These are phyloP conservation scores for Rhineura floridana DNA, from an alignment of 2,113 vertebrate genomes.

Conservation along the genomic window DNA sequence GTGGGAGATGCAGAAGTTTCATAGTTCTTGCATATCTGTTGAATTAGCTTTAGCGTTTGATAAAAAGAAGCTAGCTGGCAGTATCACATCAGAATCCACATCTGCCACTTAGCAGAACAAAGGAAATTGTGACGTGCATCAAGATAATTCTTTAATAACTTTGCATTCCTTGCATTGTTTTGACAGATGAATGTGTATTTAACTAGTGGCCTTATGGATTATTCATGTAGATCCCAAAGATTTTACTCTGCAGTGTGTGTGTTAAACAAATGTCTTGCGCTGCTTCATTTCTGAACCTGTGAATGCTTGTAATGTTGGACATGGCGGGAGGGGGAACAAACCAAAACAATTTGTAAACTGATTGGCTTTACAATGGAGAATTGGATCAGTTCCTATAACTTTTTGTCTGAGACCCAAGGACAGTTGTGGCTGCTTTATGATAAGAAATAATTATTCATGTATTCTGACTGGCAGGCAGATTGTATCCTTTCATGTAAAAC, in stretches of 20 bases:
- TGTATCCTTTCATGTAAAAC: constrained; percentile 68
- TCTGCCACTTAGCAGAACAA: neutral
- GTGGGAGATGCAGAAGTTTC: neutral
- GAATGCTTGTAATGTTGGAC: constrained; percentile 31
- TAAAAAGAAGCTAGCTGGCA: neutral
- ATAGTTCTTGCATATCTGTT: too few relatives aligned
- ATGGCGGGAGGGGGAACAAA: neutral
- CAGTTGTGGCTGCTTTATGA: constrained; percentile 57
- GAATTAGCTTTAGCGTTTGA: neutral
- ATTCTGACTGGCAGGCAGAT: constrained; percentile 70
- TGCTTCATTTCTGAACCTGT: constrained; percentile 29
- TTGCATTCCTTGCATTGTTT: constrained; percentile 28
- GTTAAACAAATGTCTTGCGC: neutral
- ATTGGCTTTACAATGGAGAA: constrained; percentile 53
- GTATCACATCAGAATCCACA: rapidly evolving
- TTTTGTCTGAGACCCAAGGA: constrained; percentile 62
- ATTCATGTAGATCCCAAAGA: neutral
- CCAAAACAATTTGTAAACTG: constrained; percentile 38
- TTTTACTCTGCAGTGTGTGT: neutral
- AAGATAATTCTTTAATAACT: constrained; percentile 21
- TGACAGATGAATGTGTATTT: neutral
- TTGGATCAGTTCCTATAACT: constrained; percentile 55
- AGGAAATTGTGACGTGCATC: neutral
- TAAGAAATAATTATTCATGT: constrained; percentile 71
- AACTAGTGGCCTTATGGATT: constrained; percentile 16